These are phyloP conservation scores for Zaprionus nigranus DNA, from an alignment of 1,140 invertebrate genomes.

Conservation along the genomic window DNA sequence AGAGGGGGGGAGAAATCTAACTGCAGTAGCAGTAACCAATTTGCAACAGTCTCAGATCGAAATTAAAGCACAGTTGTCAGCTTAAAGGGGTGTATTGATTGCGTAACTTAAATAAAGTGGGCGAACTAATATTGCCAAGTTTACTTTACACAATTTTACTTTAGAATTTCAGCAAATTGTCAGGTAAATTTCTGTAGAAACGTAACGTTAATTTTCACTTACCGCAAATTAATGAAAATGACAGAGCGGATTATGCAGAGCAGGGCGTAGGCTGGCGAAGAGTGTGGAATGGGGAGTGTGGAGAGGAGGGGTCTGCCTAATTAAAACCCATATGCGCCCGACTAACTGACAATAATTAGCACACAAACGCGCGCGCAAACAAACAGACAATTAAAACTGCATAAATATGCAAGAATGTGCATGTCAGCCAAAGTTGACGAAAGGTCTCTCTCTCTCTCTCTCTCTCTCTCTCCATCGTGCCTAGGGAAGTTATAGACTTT, in stretches of 20 bases:
- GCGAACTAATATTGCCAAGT: not conserved
- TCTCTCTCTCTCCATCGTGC: not conserved
- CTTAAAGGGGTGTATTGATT: not conserved
- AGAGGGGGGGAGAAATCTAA: not conserved
- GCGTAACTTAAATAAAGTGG: not conserved
- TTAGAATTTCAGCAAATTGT: not conserved
- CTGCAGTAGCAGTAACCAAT: not conserved
- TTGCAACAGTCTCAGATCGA: not conserved
- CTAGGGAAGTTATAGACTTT: not conserved
- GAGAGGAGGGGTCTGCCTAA: constrained; percentile 32
- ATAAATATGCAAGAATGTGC: constrained; percentile 79
- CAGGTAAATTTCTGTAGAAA: too few species aligned
- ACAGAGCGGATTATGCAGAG: not conserved
- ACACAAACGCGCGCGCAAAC: constrained; percentile 64
- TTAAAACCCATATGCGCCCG: constrained; percentile 74
- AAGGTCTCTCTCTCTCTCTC: constrained; percentile 38
- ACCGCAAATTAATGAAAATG: constrained; percentile 9
- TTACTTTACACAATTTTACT: not conserved
- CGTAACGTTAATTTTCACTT: constrained; percentile 16
- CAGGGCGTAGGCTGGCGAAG: not conserved
- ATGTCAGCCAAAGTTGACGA: constrained; percentile 53
- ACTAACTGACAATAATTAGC: constrained; percentile 78
- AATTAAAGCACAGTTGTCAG: not conserved
- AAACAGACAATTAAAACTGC: constrained; percentile 79
- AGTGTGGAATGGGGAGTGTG: not conserved